phyloP scores from a whole-genome alignment of 1,140 invertebrate genomes.

The Eumeta japonica region DNA sequence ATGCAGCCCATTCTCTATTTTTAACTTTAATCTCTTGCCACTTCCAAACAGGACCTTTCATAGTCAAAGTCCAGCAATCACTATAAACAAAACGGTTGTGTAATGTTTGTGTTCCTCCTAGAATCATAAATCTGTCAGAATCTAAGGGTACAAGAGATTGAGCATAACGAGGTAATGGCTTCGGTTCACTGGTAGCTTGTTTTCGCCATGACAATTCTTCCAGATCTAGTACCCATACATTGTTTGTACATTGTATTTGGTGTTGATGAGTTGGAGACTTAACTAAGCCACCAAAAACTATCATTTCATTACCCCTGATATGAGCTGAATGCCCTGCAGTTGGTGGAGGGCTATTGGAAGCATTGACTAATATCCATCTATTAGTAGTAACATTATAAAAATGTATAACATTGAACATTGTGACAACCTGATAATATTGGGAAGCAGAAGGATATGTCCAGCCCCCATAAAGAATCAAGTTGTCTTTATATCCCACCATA shows the following conservation, averaged over 20 bases:
- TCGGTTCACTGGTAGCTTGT: constrained; percentile 64
- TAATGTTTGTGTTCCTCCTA: constrained; percentile 66
- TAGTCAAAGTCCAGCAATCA: constrained; percentile 66
- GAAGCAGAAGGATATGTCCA: constrained; percentile 93
- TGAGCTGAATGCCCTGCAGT: constrained; percentile 92
- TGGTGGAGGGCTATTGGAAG: constrained; percentile 69
- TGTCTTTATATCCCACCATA: constrained; percentile 82
- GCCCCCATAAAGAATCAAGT: constrained; percentile 88
- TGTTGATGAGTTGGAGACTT: constrained; percentile 46
- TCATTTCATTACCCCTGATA: constrained; percentile 82
- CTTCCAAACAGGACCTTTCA: constrained; percentile 67
- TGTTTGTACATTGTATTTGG: constrained; percentile 73
- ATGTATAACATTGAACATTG: constrained; percentile 91
- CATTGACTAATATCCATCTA: constrained; percentile 77
- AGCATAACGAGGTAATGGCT: constrained; percentile 82
- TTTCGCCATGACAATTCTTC: constrained; percentile 75
- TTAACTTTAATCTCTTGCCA: constrained; percentile 79
- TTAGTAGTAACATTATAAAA: constrained; percentile 82
- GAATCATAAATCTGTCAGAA: constrained; percentile 68
- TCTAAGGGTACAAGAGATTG: constrained; percentile 81
- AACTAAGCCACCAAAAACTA: constrained; percentile 81
- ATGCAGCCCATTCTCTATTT: constrained; percentile 75
- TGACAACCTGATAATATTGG: constrained; percentile 84
- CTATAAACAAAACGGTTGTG: constrained; percentile 58
- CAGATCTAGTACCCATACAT: constrained; percentile 87